These are phyloP conservation scores for Drosophila pseudoobscura DNA, from an alignment of 1,140 invertebrate species.

Conservation along the genomic window DNA sequence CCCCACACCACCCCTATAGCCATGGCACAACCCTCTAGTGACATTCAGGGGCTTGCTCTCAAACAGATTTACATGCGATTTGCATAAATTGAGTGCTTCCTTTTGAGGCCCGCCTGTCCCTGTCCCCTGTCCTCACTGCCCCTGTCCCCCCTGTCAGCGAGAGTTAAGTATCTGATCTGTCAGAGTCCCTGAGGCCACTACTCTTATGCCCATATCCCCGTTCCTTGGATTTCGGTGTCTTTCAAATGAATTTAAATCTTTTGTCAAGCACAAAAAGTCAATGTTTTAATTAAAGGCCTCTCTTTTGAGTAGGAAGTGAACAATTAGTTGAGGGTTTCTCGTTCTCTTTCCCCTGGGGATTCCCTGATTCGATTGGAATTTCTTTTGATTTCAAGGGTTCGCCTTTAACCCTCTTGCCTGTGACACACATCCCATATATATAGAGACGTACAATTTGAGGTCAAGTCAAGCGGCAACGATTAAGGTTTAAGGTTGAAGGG, in stretches of 20 bases:
- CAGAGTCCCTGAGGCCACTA: conserved; percentile 36
- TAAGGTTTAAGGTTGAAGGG: conserved; percentile 19
- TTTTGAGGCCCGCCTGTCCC: conserved; percentile 61
- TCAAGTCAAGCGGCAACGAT: conserved; percentile 77
- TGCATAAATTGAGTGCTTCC: conserved; percentile 82
- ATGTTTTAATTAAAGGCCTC: conserved; percentile 73
- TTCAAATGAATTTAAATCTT: conserved; percentile 80
- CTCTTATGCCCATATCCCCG: neutral
- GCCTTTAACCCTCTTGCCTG: conserved; percentile 34
- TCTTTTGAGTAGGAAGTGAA: neutral
- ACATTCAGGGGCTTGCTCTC: conserved; percentile 42
- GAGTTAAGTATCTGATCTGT: no score
- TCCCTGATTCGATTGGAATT: conserved; percentile 25
- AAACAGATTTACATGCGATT: conserved; percentile 82
- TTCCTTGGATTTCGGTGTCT: neutral
- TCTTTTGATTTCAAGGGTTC: conserved; percentile 58
- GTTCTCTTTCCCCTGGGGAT: conserved; percentile 16
- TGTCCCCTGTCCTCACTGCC: neutral
- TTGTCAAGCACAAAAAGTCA: conserved; percentile 68
- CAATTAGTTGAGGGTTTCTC: neutral
- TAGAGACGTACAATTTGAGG: conserved; percentile 42
- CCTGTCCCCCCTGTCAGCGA: neutral
- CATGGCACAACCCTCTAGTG: conserved; percentile 10
- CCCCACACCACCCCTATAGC: neutral
- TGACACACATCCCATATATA: conserved; percentile 55